Conservation (phyloP, 2,797 vertebrate genomes). For the Eospalax fontanierii region DNA sequence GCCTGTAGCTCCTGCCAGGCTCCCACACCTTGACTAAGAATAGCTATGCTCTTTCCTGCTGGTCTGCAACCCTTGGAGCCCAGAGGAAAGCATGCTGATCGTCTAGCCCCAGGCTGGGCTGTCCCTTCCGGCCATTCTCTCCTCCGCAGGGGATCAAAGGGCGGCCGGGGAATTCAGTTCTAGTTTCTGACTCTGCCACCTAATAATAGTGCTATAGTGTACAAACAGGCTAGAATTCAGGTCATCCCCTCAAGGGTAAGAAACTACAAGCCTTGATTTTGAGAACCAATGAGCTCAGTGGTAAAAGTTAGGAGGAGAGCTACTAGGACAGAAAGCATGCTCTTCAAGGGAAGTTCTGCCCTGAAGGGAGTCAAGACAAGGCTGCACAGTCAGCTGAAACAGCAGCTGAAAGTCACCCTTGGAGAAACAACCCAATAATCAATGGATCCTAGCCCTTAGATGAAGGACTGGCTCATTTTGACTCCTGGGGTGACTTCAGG, state of each 20-base stretch:
- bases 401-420: not conserved
- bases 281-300: not conserved
- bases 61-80: slow-evolving; percentile 58
- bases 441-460: not conserved
- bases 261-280: slow-evolving; percentile 28
- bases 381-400: not conserved
- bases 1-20: slow-evolving; percentile 76
- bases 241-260: not conserved
- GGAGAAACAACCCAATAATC: not conserved
- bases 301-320: not conserved
- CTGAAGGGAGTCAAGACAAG: not conserved
- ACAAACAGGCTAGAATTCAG: not conserved
- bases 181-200: slow-evolving; percentile 39
- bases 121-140: slow-evolving; percentile 88
- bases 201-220: slow-evolving; percentile 61
- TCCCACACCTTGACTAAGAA: slow-evolving; percentile 84
- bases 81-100: slow-evolving; percentile 68
- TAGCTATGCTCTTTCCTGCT: slow-evolving; percentile 84
- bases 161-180: slow-evolving; percentile 18
- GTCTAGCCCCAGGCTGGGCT: slow-evolving; percentile 76
- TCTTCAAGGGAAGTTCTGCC: not conserved
- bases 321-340: not conserved
- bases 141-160: slow-evolving; percentile 80
- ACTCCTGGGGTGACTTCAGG: not conserved
- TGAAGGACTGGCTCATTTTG: not conserved